Base-by-base conservation (phyloP, 2,888 invertebrate genomes). In the Campaea margaritaria region DNA sequence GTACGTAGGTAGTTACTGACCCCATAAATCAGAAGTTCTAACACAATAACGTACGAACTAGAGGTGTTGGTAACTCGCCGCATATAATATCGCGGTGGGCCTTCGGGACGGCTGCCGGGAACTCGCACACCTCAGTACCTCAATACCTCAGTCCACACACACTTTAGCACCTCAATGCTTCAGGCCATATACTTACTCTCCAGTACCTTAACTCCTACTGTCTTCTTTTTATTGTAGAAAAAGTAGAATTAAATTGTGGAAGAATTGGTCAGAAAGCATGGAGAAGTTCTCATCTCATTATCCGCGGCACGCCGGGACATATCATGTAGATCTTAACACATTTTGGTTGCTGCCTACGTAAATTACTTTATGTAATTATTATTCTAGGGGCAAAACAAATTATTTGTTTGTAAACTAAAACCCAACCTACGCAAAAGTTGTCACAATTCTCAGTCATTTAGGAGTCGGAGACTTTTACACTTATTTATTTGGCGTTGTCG, bases 1-100 rank as follows among this genome's bases (percentile, higher is more conserved):
- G 28, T 39, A 39, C 11, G 45, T 14, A 39, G 11, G 45, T 14
- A 28, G 44, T 50, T 45, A 15, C 58, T 61, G 60, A 64, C 62
- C 64, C 51, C 64, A 64, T 67, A 64, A 67, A 64, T 64, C 67
- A 67, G 58, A 67, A 64, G 60, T 64, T 61, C 58, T 61, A 64
- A 62, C 62, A 64, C 64, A 64, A 67, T 67, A 67, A 60, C 55
- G 55, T 64, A 62, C 60, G 58, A 64, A 67, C 64, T 61, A 57
- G 58, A 64, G 62, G 67, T 62, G 64, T 64, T 67, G 50, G 48
- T 60, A 67, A 58, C 60, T 62, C 55, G 57, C 64, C 62, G 52
- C 66, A 64, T 64, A 61, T 58, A 62, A 67, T 64, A 64, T 62
- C 48, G 41, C 42, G 39, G 45, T 12, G 50, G 42, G 43, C 44